Evolutionary conservation across 2,113 vertebrate species (phyloP), one percentile per base, ranked within the genome.

Genomic region (Pangasianodon hypophthalmus): DNA sequence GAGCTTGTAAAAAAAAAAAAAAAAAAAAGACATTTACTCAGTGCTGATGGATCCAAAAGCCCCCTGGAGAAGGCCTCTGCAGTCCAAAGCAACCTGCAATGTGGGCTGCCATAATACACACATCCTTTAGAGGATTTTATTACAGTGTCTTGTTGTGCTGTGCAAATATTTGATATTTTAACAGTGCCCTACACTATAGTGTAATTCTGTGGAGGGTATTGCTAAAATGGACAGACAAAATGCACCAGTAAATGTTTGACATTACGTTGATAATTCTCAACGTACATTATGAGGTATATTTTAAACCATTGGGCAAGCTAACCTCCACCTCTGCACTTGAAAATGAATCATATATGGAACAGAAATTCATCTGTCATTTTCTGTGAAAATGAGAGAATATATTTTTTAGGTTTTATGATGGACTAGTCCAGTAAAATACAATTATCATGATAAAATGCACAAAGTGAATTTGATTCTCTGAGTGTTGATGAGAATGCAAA

Each of bases 401-500:
- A 64, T 41, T 26, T 48, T 48, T 48, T 24, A 24, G 41, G 4
- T 32, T 81, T 41, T 60, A 10, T 89, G 60, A 89, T 87, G 41
- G 60, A 89, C 62, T 71, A 62, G 84, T 81, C 69, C 32, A 19
- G 52, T 73, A 44, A 69, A 84, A 67, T 81, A 58, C 13, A 73
- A 62, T 82, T 67, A 89, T 79, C 44, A 44, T 56, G 37, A 79
- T 84, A 62, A 84, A 84, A 84, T 58, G 81, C 54, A 58, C n/a
- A 21, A 41, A 58, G 52, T 24, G n/a, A 83, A 83, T 83, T 32
- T 58, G 54, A 83, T 83, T 83, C 2, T 37, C 16, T 41, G n/a
- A 56, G 32, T 56, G n/a, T 89, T 93, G 93, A 93, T 95, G 94
- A 95, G 92, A 95, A 91, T 90, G 90, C 91, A 92, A 89, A 93